phyloP scores from a whole-genome alignment of 2,113 vertebrate genomes.

The Choloepus hoffmanni region DNA sequence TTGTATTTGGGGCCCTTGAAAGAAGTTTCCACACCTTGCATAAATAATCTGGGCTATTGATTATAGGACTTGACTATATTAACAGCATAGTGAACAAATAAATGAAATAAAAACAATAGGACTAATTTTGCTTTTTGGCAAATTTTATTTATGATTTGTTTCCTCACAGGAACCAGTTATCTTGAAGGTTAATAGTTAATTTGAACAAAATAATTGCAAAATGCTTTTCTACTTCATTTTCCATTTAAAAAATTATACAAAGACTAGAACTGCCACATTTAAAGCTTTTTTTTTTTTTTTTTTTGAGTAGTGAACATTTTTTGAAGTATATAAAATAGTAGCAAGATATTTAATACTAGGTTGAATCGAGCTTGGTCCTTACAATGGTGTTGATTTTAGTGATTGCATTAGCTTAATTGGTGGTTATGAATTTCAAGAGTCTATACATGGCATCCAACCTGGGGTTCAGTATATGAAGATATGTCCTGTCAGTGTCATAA shows the following conservation, averaged over 20 bases:
- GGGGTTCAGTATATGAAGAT: not conserved
- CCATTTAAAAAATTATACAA: not conserved
- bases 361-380: not conserved
- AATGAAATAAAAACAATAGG: not conserved
- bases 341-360: not conserved
- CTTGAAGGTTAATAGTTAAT: slow-evolving; percentile 45
- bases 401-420: not conserved
- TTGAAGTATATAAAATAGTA: not conserved
- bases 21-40: not conserved
- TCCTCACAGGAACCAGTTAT: not conserved
- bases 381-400: not conserved
- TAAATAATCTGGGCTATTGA: not conserved
- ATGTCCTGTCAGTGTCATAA: not conserved
- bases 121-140: slow-evolving; percentile 49
- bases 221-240: slow-evolving; percentile 19
- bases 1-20: not conserved
- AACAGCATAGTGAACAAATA: not conserved
- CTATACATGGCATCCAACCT: not conserved
- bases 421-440: not conserved
- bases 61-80: not conserved
- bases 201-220: slow-evolving; percentile 30
- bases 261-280: not conserved
- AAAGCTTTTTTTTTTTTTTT: not conserved
- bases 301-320: not conserved
- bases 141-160: slow-evolving; percentile 14